A percentile compares a stretch with the other conserved stretches of the same genome.
Evolutionary conservation across 2,888 invertebrate genomes (phyloP).

Genomic region (Empis livida): DNA sequence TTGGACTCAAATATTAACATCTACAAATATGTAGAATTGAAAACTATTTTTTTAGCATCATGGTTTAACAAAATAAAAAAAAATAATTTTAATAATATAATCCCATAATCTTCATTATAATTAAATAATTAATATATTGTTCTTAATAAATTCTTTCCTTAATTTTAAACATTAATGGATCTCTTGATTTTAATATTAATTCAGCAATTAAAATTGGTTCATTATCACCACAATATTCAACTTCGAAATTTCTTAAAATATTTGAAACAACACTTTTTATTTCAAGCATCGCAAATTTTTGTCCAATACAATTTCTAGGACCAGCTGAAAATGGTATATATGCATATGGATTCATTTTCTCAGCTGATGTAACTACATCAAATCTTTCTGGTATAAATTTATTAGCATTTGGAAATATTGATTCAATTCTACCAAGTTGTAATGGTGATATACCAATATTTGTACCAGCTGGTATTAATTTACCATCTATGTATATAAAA

Average conservation of each 20-base stretch:
- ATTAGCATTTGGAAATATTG: constrained; percentile 25
- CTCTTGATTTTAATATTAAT: constrained; percentile 29
- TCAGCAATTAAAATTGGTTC: constrained; percentile 27
- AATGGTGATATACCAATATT: constrained; percentile 30
- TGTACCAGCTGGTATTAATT: constrained; percentile 29
- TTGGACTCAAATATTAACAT: too few species aligned
- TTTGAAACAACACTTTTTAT: constrained; percentile 30
- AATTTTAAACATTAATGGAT: constrained; percentile 28
- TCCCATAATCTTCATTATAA: too few species aligned
- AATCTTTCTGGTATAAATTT: constrained; percentile 34
- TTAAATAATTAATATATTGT: too few species aligned
- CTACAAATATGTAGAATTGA: too few species aligned
- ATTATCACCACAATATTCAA: constrained; percentile 21
- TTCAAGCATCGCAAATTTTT: constrained; percentile 34
- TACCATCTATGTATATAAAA: constrained; percentile 24
- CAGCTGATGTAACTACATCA: constrained; percentile 22
- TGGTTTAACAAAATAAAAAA: too few species aligned
- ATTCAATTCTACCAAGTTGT: constrained; percentile 24
- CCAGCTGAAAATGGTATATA: constrained; percentile 35
- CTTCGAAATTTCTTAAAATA: constrained; percentile 26
- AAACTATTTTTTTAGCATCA: too few species aligned
- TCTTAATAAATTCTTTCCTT: constrained; percentile 21
- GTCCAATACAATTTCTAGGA: constrained; percentile 34
- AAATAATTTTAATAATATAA: too few species aligned
- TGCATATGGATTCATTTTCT: constrained; percentile 30